These are phyloP conservation scores for Gyrodactylus bullatarudis DNA, from an alignment of 1,140 invertebrate genomes.

Conservation along the genomic window DNA sequence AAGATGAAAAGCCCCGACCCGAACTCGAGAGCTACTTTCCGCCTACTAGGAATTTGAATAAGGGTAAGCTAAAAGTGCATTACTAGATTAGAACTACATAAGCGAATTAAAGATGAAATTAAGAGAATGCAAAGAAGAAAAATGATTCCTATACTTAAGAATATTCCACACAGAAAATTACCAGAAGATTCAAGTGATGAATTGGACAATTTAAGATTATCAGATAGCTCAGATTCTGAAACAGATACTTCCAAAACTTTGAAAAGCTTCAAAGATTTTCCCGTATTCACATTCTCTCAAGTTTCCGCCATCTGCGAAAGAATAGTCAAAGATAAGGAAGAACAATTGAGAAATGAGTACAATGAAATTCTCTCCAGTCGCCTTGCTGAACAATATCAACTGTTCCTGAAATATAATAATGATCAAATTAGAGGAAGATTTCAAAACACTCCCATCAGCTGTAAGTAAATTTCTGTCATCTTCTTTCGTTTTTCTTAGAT, in stretches of 20 bases:
- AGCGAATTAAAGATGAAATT: background rate
- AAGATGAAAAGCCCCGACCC: too few species aligned
- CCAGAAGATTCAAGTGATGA: background rate
- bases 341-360: background rate
- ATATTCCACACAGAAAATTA: background rate
- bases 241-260: background rate
- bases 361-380: background rate
- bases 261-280: background rate
- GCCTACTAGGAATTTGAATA: background rate
- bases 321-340: background rate
- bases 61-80: background rate
- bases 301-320: background rate
- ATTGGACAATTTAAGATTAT: background rate
- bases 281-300: background rate
- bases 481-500: background rate
- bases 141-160: background rate
- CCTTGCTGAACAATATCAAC: background rate
- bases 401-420: background rate
- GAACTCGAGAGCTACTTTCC: background rate
- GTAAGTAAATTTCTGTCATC: background rate
- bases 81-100: background rate
- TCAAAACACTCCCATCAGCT: background rate
- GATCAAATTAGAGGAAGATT: background rate
- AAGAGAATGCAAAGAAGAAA: background rate
- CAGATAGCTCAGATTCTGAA: background rate